Percentiles rank a stretch among this genome's conserved stretches.
Conservation (phyloP, 2,888 invertebrate species). For the Prostheceraeus crozeri region DNA sequence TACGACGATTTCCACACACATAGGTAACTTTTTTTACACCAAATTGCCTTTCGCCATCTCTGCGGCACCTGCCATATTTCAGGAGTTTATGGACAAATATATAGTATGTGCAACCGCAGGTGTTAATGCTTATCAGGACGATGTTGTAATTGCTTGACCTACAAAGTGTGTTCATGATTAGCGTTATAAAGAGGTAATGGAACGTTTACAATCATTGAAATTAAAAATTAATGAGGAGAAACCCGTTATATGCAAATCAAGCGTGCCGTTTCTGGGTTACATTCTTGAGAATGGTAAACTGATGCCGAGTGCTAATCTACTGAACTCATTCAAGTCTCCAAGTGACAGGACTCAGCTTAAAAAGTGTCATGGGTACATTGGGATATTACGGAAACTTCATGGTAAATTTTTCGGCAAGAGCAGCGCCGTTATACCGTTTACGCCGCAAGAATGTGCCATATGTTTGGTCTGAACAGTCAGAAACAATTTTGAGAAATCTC, state of each 20-base stretch:
- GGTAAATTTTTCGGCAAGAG: too few species aligned
- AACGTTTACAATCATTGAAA: neutral
- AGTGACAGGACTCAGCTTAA: too few species aligned
- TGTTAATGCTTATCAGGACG: neutral
- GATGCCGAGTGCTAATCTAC: neutral
- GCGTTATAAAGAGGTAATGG: neutral
- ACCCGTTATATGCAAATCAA: neutral
- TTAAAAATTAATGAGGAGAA: slow-evolving; percentile 6
- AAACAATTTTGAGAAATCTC: too few species aligned
- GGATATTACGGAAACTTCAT: too few species aligned
- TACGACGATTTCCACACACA: slow-evolving; percentile 2
- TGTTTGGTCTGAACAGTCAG: too few species aligned
- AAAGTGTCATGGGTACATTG: too few species aligned
- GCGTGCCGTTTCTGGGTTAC: neutral
- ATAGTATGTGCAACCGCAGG: neutral
- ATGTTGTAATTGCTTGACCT: neutral
- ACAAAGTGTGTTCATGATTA: neutral
- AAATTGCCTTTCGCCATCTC: neutral
- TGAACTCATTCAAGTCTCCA: too few species aligned
- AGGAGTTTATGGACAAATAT: neutral
- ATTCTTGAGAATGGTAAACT: neutral
- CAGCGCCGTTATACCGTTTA: too few species aligned
- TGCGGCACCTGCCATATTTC: slow-evolving; percentile 6
- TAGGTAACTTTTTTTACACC: neutral
- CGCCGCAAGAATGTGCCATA: too few species aligned